Evolutionary conservation across 2,888 invertebrate species (phyloP).

Genomic region (Nomada goodeniana): DNA sequence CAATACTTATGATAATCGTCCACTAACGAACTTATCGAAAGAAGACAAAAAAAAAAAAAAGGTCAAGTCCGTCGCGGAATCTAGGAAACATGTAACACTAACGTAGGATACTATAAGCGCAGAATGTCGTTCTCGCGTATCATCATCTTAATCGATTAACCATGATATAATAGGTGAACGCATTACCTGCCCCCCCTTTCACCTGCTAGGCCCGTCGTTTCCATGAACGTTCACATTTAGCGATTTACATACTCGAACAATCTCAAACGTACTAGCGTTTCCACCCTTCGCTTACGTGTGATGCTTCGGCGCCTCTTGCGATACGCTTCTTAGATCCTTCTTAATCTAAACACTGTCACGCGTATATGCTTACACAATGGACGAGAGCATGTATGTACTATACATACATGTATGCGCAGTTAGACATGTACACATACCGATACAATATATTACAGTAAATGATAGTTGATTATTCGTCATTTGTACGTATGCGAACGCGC

Average conservation of each 20-base stretch:
- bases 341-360: slow-evolving; percentile 34
- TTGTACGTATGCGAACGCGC: slow-evolving; percentile 43
- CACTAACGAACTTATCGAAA: slow-evolving; percentile 10
- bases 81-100: slow-evolving; percentile 24
- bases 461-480: slow-evolving; percentile 47
- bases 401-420: background rate
- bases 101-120: background rate
- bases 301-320: slow-evolving; percentile 72
- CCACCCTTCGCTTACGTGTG: slow-evolving; percentile 66
- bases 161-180: background rate
- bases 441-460: slow-evolving; percentile 31
- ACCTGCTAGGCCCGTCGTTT: slow-evolving; percentile 35
- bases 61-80: slow-evolving; percentile 39
- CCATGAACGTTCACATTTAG: slow-evolving; percentile 2
- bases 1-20: background rate
- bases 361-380: slow-evolving; percentile 10
- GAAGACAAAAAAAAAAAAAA: background rate
- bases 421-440: slow-evolving; percentile 2
- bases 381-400: background rate
- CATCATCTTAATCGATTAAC: background rate
- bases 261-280: slow-evolving; percentile 43
- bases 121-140: background rate
- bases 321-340: slow-evolving; percentile 68
- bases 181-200: slow-evolving; percentile 9
- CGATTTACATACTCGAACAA: slow-evolving; percentile 2